phyloP scores from a whole-genome alignment of 2,888 invertebrate species.

The Sesia apiformis region DNA sequence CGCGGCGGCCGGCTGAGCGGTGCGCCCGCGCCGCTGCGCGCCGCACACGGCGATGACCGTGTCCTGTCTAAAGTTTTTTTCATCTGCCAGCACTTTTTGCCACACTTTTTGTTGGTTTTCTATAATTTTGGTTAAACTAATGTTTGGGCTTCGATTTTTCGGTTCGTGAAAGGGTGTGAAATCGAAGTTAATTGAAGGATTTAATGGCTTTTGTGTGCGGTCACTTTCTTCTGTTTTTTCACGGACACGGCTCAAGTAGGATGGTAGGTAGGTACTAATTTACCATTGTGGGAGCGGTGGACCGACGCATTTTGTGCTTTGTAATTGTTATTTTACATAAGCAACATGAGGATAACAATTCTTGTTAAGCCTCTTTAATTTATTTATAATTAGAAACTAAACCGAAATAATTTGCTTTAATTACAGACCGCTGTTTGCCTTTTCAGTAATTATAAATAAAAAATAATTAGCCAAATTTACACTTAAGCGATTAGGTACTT shows the following conservation, averaged over 20 bases:
- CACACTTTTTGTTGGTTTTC: constrained; percentile 61
- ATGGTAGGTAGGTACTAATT: constrained; percentile 14
- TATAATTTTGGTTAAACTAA: constrained; percentile 70
- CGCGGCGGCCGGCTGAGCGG: too few relatives aligned
- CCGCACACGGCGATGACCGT: constrained; percentile 14
- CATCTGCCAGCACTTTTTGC: constrained; percentile 40
- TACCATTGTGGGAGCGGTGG: constrained; percentile 8
- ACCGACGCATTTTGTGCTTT: constrained; percentile 12
- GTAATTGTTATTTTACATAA: constrained; percentile 26
- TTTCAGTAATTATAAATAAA: constrained; percentile 23
- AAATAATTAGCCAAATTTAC: too few relatives aligned
- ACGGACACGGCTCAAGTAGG: constrained; percentile 13
- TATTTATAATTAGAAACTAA: constrained; percentile 13
- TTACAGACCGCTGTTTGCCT: constrained; percentile 31
- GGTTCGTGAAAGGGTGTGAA: constrained; percentile 74
- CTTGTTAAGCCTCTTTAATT: not conserved
- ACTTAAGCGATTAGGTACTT: too few relatives aligned
- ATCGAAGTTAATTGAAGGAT: constrained; percentile 68
- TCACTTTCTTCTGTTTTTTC: constrained; percentile 50
- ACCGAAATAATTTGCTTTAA: constrained; percentile 36
- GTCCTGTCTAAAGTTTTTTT: constrained; percentile 29
- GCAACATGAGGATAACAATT: constrained; percentile 2
- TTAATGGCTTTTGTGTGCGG: constrained; percentile 65
- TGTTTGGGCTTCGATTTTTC: constrained; percentile 74
- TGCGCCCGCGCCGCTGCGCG: not conserved